A percentile compares a stretch with the other conserved stretches of the same genome.
phyloP scores from a whole-genome alignment of 2,888 invertebrate genomes.

The Junonia oenone region DNA sequence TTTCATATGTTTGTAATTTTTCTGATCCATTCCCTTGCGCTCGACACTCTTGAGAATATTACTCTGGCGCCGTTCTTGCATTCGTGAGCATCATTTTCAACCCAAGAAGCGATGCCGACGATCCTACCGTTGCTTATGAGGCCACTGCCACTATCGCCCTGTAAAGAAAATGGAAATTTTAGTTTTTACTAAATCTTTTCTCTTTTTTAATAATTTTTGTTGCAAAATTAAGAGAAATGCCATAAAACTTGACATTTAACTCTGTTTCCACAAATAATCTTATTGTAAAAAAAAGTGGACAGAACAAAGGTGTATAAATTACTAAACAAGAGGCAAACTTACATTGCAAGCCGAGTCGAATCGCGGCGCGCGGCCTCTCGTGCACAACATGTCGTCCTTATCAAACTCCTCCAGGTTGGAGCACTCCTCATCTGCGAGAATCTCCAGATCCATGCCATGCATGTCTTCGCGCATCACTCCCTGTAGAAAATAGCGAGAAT shows the following conservation, averaged over 20 bases:
- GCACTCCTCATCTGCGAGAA: slow-evolving; percentile 47
- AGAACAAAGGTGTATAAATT: too few relatives aligned
- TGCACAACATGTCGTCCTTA: slow-evolving; percentile 59
- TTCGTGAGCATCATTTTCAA: slow-evolving; percentile 56
- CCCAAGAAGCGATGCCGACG: slow-evolving; percentile 70
- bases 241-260: too few relatives aligned
- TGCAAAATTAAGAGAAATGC: too few relatives aligned
- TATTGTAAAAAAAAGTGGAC: too few relatives aligned
- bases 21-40: slow-evolving; percentile 58
- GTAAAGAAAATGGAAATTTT: too few relatives aligned
- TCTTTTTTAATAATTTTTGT: too few relatives aligned
- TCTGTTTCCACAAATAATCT: too few relatives aligned
- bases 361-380: slow-evolving; percentile 52
- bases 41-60: slow-evolving; percentile 56
- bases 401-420: slow-evolving; percentile 49
- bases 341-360: slow-evolving; percentile 69
- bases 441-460: slow-evolving; percentile 61
- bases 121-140: slow-evolving; percentile 50
- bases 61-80: slow-evolving; percentile 58
- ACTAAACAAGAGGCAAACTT: too few relatives aligned
- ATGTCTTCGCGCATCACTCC: slow-evolving; percentile 63
- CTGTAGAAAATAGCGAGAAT: slow-evolving; percentile 33
- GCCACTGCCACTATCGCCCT: slow-evolving; percentile 74
- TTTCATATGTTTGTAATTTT: slow-evolving; percentile 48
- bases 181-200: too few relatives aligned